phyloP scores from a whole-genome alignment of 2,113 vertebrate genomes.

The Ginglymostoma cirratum region DNA sequence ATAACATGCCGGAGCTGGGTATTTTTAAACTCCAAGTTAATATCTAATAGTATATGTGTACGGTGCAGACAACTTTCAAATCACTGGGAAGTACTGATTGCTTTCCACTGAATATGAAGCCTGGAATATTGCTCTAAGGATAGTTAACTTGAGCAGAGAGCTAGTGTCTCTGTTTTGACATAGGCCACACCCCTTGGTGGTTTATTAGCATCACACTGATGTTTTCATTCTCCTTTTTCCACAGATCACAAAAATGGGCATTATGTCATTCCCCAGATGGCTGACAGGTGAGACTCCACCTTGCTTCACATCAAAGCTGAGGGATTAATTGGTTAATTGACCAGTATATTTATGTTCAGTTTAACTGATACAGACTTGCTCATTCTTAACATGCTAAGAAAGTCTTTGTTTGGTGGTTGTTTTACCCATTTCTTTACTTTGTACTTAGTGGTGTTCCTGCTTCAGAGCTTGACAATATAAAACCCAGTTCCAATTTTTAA shows the following conservation, averaged over 20 bases:
- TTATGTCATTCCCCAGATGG: slow-evolving; percentile 99
- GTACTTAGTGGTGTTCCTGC: background rate
- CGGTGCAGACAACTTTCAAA: background rate
- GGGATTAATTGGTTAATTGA: background rate
- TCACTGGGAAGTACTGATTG: background rate
- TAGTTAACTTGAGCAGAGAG: background rate
- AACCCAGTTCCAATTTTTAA: background rate
- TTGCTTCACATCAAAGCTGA: slow-evolving; percentile 2
- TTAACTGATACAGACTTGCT: background rate
- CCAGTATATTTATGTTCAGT: background rate
- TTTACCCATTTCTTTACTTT: background rate
- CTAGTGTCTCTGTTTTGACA: background rate
- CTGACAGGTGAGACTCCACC: slow-evolving; percentile 77
- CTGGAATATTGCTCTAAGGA: background rate
- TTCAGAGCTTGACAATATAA: background rate
- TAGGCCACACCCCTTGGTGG: background rate
- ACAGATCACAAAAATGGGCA: slow-evolving; percentile 97
- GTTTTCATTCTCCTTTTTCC: slow-evolving; percentile 41
- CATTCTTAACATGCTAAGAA: background rate
- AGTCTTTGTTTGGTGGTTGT: background rate
- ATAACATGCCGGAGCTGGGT: background rate
- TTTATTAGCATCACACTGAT: background rate
- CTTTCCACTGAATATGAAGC: background rate
- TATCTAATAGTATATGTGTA: background rate
- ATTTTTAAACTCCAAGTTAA: background rate